These are phyloP conservation scores for Drosophila setosimentum DNA, from an alignment of 2,888 invertebrate genomes.

Conservation along the genomic window DNA sequence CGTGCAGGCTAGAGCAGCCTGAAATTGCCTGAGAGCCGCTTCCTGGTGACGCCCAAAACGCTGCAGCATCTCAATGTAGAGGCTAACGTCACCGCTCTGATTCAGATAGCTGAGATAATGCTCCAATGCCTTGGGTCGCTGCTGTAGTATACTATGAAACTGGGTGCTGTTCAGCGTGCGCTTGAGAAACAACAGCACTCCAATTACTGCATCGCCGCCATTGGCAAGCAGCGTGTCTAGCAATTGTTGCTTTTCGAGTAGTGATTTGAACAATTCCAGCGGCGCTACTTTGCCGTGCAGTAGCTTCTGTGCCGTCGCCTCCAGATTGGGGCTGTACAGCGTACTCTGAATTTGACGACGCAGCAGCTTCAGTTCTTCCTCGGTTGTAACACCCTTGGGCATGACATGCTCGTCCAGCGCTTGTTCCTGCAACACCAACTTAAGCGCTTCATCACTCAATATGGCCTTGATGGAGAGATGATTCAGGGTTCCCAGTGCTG, in stretches of 20 bases:
- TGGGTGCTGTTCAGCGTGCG: slow-evolving; percentile 90
- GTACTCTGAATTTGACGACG: slow-evolving; percentile 82
- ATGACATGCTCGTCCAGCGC: slow-evolving; percentile 78
- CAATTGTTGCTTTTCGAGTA: slow-evolving; percentile 90
- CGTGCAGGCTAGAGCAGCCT: slow-evolving; percentile 77
- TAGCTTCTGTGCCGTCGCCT: slow-evolving; percentile 83
- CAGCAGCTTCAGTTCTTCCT: slow-evolving; percentile 84
- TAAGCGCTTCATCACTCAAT: slow-evolving; percentile 82
- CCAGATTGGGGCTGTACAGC: slow-evolving; percentile 80
- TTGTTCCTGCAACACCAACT: slow-evolving; percentile 80
- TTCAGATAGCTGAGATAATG: slow-evolving; percentile 92
- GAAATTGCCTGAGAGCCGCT: slow-evolving; percentile 87
- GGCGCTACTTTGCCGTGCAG: slow-evolving; percentile 86
- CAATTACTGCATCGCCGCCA: slow-evolving; percentile 90
- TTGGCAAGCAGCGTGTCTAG: slow-evolving; percentile 90
- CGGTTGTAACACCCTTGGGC: slow-evolving; percentile 82
- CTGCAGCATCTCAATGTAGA: slow-evolving; percentile 88
- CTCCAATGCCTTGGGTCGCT: slow-evolving; percentile 89
- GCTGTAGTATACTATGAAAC: slow-evolving; percentile 89
- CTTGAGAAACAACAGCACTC: slow-evolving; percentile 90
- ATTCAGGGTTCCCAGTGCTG: slow-evolving; percentile 69
- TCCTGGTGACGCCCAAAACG: slow-evolving; percentile 89
- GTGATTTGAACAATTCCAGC: slow-evolving; percentile 86
- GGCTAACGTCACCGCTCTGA: slow-evolving; percentile 86
- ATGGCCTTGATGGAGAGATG: slow-evolving; percentile 83